Base-by-base conservation (phyloP, 2,113 vertebrate genomes). In the Saimiri boliviensis region DNA sequence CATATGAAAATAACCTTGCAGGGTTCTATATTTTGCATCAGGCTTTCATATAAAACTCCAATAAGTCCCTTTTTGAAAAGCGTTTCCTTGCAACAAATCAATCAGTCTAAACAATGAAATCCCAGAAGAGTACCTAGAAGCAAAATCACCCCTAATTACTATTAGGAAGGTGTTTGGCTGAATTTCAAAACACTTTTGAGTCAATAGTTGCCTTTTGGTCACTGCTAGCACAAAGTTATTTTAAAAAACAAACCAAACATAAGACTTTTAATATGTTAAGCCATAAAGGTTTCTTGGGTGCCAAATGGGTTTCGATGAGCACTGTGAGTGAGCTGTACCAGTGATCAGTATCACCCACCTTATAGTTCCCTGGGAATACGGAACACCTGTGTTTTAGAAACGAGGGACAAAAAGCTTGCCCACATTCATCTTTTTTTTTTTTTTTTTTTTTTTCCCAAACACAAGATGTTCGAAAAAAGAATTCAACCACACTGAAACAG, bases 391-490 rank as follows among this genome's bases (percentile, higher is more conserved):
- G 58, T 32, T 68, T 87, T 73, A 88, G 54, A 95, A 92, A 84
- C n/a, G n/a, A 85, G 23, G 54, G n/a, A 80, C 77, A 73, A 93
- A 63, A 73, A 45, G 9, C 74, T 66, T 86, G 23, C 37, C 79
- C 58, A n/a, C 23, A 19, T 58, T 20, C 30, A 47, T 76, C 21
- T 52, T 42, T 47, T 96, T 47, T 96, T 96, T 80, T 73, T 83
- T 12, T n/a, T n/a, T 52, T 42, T 47, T 96, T 47, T 96, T 96
- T 80, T 66, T 79, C 12, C 35, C 70, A 97, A 94, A 76, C 47
- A 74, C 30, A 83, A 11, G 17, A 76, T 45, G 74, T 73, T 17
- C 66, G 27, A 20, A 90, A 85, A 93, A 90, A 60, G 58, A 52
- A 54, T 56, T 80, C 32, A 74, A 60, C 30, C 74, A 94, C 27